These are phyloP conservation scores for Tenodera sinensis DNA, from an alignment of 2,888 invertebrate genomes.

Conservation along the genomic window DNA sequence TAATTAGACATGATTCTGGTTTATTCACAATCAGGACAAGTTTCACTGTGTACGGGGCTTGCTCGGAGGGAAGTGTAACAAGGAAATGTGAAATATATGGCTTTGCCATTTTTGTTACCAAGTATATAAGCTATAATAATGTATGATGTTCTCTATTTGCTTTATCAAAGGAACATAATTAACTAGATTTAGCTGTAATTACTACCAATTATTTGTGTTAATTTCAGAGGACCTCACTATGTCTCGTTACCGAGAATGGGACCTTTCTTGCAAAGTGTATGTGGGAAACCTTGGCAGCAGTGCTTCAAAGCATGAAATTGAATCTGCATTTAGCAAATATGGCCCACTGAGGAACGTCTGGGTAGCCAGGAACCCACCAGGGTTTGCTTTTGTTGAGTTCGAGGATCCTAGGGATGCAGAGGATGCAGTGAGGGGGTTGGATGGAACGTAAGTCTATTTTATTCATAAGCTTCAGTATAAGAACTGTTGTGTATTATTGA, in stretches of 20 bases:
- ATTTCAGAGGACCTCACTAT: constrained; percentile 43
- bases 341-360: constrained; percentile 88
- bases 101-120: no score
- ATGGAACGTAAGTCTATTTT: constrained; percentile 68
- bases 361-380: constrained; percentile 91
- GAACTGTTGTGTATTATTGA: no score
- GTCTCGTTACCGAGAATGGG: constrained; percentile 79
- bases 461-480: no score
- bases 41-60: no score
- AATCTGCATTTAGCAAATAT: constrained; percentile 82
- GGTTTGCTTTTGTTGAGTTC: constrained; percentile 86
- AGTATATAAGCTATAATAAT: no score
- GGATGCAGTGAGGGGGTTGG: constrained; percentile 77
- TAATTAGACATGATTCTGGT: no score
- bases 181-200: no score
- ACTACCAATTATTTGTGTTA: background rate
- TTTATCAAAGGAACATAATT: no score
- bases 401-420: constrained; percentile 87
- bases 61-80: no score
- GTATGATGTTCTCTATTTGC: no score
- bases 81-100: no score
- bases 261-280: constrained; percentile 86
- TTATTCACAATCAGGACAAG: no score
- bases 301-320: constrained; percentile 85
- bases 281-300: constrained; percentile 89